Evolutionary conservation across 2,113 vertebrate species (phyloP).

Genomic region (Cisticola juncidis): DNA sequence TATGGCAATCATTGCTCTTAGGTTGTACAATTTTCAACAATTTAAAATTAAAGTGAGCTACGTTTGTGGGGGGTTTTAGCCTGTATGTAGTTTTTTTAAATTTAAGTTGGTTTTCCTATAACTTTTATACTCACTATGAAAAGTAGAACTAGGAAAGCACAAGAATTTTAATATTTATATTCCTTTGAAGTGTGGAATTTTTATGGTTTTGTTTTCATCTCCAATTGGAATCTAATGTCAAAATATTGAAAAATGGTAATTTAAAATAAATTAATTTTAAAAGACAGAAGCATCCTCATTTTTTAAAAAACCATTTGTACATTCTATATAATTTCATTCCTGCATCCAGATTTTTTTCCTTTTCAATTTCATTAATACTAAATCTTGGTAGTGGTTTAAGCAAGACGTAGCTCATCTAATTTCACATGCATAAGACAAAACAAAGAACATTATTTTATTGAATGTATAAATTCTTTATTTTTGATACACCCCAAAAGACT

Average conservation of each 20-base stretch:
- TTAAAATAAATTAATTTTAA: neutral
- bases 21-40: neutral
- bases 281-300: neutral
- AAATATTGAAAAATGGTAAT: neutral
- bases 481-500: neutral
- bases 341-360: neutral
- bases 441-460: neutral
- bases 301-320: neutral
- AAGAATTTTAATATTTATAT: neutral
- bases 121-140: neutral
- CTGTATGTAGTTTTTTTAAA: neutral
- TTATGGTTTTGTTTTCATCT: neutral
- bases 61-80: accelerated
- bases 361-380: neutral
- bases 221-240: neutral
- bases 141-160: neutral
- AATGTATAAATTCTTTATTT: neutral
- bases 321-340: neutral
- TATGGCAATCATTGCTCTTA: neutral
- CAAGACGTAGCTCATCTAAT: neutral
- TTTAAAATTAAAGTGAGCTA: neutral
- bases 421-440: neutral
- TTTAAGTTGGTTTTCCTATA: neutral
- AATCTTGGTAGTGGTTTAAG: neutral
- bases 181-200: neutral